phyloP scores from a whole-genome alignment of 2,113 vertebrate species.

The Solea solea region DNA sequence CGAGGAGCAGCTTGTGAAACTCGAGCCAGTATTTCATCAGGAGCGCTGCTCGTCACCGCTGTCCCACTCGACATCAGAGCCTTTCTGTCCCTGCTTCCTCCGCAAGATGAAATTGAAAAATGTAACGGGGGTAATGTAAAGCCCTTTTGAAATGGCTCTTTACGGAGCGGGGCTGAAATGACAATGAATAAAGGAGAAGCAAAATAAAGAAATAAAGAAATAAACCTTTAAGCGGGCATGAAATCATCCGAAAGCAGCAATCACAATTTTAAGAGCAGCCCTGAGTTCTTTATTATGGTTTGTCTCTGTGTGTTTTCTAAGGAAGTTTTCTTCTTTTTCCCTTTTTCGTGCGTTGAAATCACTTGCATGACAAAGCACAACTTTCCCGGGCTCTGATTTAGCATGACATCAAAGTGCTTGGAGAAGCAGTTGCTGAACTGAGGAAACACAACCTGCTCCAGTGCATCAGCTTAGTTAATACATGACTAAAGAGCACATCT shows the following conservation, averaged over 20 bases:
- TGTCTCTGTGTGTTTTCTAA: neutral
- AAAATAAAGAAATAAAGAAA: neutral
- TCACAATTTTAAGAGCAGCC: neutral
- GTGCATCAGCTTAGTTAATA: slow-evolving; percentile 19
- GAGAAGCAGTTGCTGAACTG: neutral
- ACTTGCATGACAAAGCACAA: slow-evolving; percentile 4
- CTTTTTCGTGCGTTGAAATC: slow-evolving; percentile 3
- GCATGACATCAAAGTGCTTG: slow-evolving; percentile 1
- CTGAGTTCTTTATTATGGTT: neutral
- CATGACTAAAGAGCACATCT: slow-evolving; percentile 6
- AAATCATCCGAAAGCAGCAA: slow-evolving; percentile 16
- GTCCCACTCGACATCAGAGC: slow-evolving; percentile 58
- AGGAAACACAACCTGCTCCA: slow-evolving; percentile 15
- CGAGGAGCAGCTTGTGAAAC: slow-evolving; percentile 8
- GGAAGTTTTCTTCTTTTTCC: neutral
- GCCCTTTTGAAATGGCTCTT: slow-evolving; percentile 57
- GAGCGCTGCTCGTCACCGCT: slow-evolving; percentile 22
- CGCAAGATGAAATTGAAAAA: slow-evolving; percentile 57
- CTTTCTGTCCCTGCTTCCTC: slow-evolving; percentile 22
- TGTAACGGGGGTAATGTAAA: slow-evolving; percentile 41
- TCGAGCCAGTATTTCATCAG: slow-evolving; percentile 30
- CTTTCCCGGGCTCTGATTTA: slow-evolving; percentile 7
- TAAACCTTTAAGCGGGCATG: slow-evolving; percentile 9
- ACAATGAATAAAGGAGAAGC: neutral
- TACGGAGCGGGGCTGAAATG: slow-evolving; percentile 33